These are phyloP conservation scores for Acanthacorydalis orientalis DNA, from an alignment of 2,888 invertebrate species.

Conservation along the genomic window DNA sequence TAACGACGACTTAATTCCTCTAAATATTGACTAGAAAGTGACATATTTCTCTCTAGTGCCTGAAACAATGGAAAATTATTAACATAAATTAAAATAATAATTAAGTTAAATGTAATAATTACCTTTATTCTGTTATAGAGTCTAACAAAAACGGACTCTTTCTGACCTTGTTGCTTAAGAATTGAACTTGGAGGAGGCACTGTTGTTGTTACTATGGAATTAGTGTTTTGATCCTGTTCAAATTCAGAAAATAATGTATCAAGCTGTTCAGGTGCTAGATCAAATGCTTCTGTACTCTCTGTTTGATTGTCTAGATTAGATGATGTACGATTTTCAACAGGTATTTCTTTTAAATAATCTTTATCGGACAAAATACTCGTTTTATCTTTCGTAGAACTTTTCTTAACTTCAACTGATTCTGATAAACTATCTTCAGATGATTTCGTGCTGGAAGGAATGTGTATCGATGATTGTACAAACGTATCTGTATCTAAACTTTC, in stretches of 20 bases:
- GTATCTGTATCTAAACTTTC: not conserved
- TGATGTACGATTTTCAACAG: constrained; percentile 1
- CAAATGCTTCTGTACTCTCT: constrained; percentile 15
- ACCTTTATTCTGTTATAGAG: constrained; percentile 92
- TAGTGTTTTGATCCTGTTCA: constrained; percentile 32
- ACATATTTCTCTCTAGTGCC: constrained; percentile 92
- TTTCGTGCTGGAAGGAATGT: not conserved
- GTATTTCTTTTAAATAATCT: too few species aligned
- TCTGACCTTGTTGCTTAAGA: constrained; percentile 39
- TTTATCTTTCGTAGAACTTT: not conserved
- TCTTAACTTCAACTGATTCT: not conserved
- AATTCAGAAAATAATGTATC: constrained; percentile 37
- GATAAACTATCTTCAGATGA: not conserved
- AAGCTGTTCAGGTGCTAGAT: constrained; percentile 27
- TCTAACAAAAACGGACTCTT: constrained; percentile 91
- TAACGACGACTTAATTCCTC: constrained; percentile 91
- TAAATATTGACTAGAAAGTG: constrained; percentile 87
- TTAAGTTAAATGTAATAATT: constrained; percentile 12
- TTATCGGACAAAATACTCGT: too few species aligned
- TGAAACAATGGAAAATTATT: constrained; percentile 24
- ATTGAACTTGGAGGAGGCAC: constrained; percentile 21
- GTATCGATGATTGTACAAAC: not conserved
- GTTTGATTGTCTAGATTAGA: constrained; percentile 8
- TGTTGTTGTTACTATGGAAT: constrained; percentile 13
- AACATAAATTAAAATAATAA: not conserved